phyloP scores from a whole-genome alignment of 2,888 invertebrate genomes.

The Torymus auratus region DNA sequence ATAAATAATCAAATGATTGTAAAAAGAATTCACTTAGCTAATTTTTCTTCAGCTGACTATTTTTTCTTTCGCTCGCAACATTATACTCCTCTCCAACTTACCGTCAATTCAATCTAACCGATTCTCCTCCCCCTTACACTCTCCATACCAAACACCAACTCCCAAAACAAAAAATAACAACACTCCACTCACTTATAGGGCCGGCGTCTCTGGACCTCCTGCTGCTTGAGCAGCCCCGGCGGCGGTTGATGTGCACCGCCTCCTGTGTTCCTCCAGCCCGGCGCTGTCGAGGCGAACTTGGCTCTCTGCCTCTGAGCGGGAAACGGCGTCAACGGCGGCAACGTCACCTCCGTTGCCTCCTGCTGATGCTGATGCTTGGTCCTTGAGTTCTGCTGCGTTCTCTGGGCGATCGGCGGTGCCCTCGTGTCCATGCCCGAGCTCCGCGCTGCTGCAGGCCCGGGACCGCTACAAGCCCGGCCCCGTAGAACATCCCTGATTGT shows the following conservation, averaged over 20 bases:
- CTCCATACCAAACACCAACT: no score
- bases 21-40: no score
- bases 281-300: constrained; percentile 57
- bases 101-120: no score
- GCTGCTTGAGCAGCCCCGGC: constrained; percentile 54
- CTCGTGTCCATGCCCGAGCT: constrained; percentile 74
- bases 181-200: constrained; percentile 69
- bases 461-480: constrained; percentile 41
- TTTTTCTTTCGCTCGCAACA: no score
- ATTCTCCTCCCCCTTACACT: no score
- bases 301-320: constrained; percentile 60
- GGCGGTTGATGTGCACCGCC: constrained; percentile 61
- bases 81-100: no score
- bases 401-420: constrained; percentile 73
- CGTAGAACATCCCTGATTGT: constrained; percentile 35
- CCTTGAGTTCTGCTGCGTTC: constrained; percentile 69
- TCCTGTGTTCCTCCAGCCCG: constrained; percentile 58
- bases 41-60: no score
- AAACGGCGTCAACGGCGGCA: constrained; percentile 71
- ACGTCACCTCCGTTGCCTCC: constrained; percentile 65
- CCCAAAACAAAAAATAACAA: no score
- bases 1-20: no score
- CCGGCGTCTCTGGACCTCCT: constrained; percentile 67
- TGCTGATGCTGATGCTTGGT: constrained; percentile 63
- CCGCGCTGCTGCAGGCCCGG: constrained; percentile 39